Evolutionary conservation across 2,888 invertebrate genomes (phyloP), one percentile per base, ranked within the genome.

Genomic region (Caenorhabditis sp.): DNA sequence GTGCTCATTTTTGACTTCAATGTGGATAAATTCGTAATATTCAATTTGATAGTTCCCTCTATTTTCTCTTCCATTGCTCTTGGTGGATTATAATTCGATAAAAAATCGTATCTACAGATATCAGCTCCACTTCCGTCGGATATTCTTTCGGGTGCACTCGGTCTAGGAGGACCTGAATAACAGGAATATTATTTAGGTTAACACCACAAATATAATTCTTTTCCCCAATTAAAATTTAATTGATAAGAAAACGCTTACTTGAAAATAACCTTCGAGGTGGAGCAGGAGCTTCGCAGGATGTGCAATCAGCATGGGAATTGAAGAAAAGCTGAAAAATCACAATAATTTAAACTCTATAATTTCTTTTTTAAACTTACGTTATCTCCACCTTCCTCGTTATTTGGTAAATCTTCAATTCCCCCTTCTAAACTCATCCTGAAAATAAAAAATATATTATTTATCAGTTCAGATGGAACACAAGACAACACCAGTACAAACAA

Each of bases 1-100:
- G 83, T 82, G 61, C 71, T 82, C 43, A 76, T 61, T 66, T 84
- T 84, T 23, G 75, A 74, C n/a, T 72, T 61, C 66, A 84, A 60
- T 1, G 56, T 63, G 7, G 79, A 67, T 53, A 84, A 54, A 59
- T 75, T 78, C n/a, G 76, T 72, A 21, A 84, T 81, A n/a, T 77
- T 77, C 54, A 84, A 71, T 23, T 78, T 74, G 36, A 84, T 76
- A 57, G 70, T 71, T 36, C 83, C 84, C 43, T 80, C 81, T 5
- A 77, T 79, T 56, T 77, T 76, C 17, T 56, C 61, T 4, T 77
- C 77, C 63, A 36, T 25, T 26, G 26, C 59, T 43, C 64, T 49
- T 14, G 65, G 62, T 12, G 59, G 73, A 14, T 64, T 65, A 25
- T 67, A 72, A 23, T 21, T n/a, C 3, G 27, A 3, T 2, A 52